phyloP scores from a whole-genome alignment of 2,888 invertebrate species.

The Drosophila helvetica region DNA sequence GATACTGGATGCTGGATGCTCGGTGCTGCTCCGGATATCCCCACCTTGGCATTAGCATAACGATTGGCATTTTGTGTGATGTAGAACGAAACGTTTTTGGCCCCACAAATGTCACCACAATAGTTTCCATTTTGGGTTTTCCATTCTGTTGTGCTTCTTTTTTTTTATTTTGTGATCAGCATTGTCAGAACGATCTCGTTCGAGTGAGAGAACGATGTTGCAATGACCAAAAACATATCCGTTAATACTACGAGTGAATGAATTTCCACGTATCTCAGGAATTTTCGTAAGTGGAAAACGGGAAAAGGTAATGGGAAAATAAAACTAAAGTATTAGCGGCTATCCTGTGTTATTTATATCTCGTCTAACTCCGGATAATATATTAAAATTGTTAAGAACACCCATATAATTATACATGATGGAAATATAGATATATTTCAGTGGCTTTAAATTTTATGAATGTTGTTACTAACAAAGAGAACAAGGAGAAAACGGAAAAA shows the following conservation, averaged over 20 bases:
- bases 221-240: slow-evolving; percentile 4
- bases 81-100: slow-evolving; percentile 37
- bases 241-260: slow-evolving; percentile 23
- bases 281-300: not conserved
- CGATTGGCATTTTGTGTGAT: slow-evolving; percentile 50
- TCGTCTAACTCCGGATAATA: too few species aligned
- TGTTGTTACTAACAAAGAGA: too few species aligned
- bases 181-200: slow-evolving; percentile 28
- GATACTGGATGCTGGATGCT: not conserved
- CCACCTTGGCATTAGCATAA: slow-evolving; percentile 48
- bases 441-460: too few species aligned
- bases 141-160: slow-evolving; percentile 4
- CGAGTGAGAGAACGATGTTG: not conserved
- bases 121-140: slow-evolving; percentile 23
- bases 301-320: too few species aligned
- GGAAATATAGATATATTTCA: too few species aligned
- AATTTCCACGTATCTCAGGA: slow-evolving; percentile 15
- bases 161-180: slow-evolving; percentile 37
- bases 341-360: too few species aligned
- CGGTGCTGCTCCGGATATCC: slow-evolving; percentile 28
- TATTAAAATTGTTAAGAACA: too few species aligned
- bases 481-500: not conserved
- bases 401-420: too few species aligned
- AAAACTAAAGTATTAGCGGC: too few species aligned
- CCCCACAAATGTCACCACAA: slow-evolving; percentile 31